Evolutionary conservation across 1,140 invertebrate genomes (phyloP), one percentile per base, ranked within the genome.

Genomic region (Trypoxylus dichotomus): DNA sequence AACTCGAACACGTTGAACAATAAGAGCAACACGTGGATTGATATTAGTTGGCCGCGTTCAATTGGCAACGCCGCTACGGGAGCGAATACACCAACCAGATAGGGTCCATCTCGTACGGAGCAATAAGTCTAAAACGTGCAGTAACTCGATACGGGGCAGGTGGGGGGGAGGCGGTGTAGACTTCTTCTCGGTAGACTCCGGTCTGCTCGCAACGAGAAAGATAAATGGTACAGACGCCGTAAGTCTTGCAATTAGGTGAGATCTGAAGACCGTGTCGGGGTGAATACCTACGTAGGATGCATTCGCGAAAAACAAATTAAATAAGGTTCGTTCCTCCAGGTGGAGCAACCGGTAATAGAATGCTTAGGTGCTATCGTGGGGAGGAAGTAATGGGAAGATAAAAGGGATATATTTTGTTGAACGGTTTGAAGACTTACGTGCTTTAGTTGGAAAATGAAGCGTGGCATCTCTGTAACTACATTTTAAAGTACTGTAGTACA

Each of bases 211-310:
- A 19, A 19, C 47, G 47, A 37, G 32, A 19, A 54, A 54, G 47
- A 54, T 54, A 54, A 54, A 54, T 54, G 47, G 19, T 54, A 19
- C 15, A 54, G 47, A 54, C 47, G 19, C 19, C 47, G 19, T 54
- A 54, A 54, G 47, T 54, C 47, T 54, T n/a, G 15, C 47, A 54
- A 54, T 54, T 54, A 54, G 47, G 47, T 54, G 47, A 54, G 47
- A 54, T 54, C 47, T 54, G 3, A 15, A n/a, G 19, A 19, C 47
- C 47, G 15, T 54, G 19, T n/a, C 32, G 32, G 32, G 47, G 15
- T 54, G 47, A 5, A 19, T 54, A 54, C 47, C 2, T 6, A 21
- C n/a, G n/a, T 54, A n/a, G n/a, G n/a, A 54, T 37, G 10, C 32
- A 37, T 37, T 37, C 1, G 32, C 32, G 3, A 37, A 37, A 37